Evolutionary conservation across 2,797 vertebrate species (phyloP).

Genomic region (Pangasius djambal): DNA sequence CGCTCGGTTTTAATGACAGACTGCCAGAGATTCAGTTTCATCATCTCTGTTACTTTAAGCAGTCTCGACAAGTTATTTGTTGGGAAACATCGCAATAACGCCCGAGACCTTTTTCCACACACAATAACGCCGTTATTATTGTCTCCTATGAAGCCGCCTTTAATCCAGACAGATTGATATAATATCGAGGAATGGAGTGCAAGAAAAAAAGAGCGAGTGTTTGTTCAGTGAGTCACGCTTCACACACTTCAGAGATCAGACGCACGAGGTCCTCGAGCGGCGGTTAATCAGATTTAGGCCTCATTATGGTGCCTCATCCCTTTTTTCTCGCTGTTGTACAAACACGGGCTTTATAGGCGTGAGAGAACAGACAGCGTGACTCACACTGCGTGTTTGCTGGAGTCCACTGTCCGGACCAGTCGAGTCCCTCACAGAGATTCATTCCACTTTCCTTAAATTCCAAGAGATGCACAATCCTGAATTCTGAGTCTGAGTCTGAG

Average conservation of each 20-base stretch:
- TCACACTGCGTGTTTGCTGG: conserved; percentile 39
- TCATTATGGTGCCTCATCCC: conserved; percentile 21
- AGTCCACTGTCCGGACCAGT: conserved; percentile 19
- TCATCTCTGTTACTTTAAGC: conserved; percentile 4
- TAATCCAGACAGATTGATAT: conserved; percentile 36
- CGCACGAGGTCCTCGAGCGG: neutral
- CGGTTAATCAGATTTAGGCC: conserved; percentile 47
- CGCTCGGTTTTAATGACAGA: neutral
- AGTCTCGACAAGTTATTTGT: conserved; percentile 11
- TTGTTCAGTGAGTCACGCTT: conserved; percentile 21
- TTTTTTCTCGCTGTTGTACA: conserved; percentile 48
- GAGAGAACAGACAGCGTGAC: conserved; percentile 45
- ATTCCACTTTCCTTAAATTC: neutral
- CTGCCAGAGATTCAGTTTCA: neutral
- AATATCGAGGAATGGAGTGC: neutral
- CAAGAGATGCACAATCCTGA: neutral
- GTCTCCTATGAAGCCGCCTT: conserved; percentile 26
- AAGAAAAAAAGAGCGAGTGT: neutral
- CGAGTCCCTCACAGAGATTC: neutral
- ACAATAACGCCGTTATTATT: neutral
- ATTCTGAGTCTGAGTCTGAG: neutral
- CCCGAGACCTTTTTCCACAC: neutral
- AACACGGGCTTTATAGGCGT: conserved; percentile 46
- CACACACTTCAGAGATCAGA: conserved; percentile 18
- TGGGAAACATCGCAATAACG: conserved; percentile 28